phyloP scores from a whole-genome alignment of 2,888 invertebrate species.

The Tanypteryx hageni region DNA sequence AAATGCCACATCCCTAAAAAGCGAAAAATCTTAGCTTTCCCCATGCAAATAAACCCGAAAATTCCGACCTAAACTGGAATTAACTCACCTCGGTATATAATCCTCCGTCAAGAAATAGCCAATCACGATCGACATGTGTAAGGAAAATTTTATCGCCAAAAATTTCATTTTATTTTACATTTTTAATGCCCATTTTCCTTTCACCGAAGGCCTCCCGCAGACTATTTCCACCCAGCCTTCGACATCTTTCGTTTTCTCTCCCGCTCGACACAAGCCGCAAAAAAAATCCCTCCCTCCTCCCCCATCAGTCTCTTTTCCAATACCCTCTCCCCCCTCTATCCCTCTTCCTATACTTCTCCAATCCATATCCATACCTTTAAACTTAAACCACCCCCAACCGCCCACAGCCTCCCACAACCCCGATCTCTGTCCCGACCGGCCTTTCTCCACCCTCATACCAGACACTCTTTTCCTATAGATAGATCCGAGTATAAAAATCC shows the following conservation, averaged over 20 bases:
- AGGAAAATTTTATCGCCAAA: neutral
- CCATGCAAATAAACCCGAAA: no score
- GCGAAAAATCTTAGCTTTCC: no score
- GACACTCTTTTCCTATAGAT: slow-evolving; percentile 30
- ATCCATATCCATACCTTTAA: slow-evolving; percentile 50
- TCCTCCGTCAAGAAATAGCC: no score
- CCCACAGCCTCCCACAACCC: neutral
- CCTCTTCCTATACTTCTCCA: slow-evolving; percentile 43
- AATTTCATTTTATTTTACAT: neutral
- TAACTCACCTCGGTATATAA: no score
- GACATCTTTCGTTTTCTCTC: neutral
- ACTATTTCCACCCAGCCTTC: neutral
- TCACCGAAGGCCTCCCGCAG: neutral
- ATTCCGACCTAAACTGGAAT: no score
- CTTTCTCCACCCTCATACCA: neutral
- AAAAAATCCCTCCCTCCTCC: neutral
- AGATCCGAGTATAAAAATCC: slow-evolving; percentile 58
- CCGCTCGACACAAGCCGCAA: neutral
- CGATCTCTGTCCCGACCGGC: neutral
- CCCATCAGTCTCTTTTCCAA: neutral
- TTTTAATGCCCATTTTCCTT: slow-evolving; percentile 29
- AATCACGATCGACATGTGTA: neutral
- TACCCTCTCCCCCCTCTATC: neutral
- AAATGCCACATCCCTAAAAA: no score
- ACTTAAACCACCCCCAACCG: neutral